Evolutionary conservation across 2,113 vertebrate species (phyloP).

Genomic region (Corvus cornix): DNA sequence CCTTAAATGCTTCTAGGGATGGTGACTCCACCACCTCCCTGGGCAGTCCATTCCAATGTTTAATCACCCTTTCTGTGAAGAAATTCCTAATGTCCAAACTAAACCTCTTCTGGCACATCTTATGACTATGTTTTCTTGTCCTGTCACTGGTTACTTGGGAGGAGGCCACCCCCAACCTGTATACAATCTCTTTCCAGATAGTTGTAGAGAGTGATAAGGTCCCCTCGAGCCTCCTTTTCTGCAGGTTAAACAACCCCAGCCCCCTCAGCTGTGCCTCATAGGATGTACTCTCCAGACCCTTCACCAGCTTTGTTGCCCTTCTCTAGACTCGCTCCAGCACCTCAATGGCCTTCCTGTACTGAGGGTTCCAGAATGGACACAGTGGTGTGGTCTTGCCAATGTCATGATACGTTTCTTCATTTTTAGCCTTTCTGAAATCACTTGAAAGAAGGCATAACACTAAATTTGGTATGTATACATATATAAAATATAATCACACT

Average conservation of each 20-base stretch:
- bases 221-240: background rate
- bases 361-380: background rate
- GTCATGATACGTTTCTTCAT: background rate
- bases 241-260: background rate
- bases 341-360: background rate
- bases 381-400: background rate
- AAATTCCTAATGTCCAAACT: background rate
- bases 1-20: background rate
- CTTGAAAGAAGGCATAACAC: background rate
- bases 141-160: background rate
- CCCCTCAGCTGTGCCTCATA: background rate
- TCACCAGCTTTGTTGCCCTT: background rate
- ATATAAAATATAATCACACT: background rate
- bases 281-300: background rate
- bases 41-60: background rate
- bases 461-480: background rate
- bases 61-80: background rate
- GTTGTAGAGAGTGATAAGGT: background rate
- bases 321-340: fast-evolving
- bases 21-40: background rate
- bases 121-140: background rate
- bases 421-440: background rate
- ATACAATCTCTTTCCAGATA: background rate
- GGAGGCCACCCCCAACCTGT: background rate
- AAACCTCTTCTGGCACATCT: background rate